phyloP scores from a whole-genome alignment of 2,113 vertebrate species.

The Clupea harengus region DNA sequence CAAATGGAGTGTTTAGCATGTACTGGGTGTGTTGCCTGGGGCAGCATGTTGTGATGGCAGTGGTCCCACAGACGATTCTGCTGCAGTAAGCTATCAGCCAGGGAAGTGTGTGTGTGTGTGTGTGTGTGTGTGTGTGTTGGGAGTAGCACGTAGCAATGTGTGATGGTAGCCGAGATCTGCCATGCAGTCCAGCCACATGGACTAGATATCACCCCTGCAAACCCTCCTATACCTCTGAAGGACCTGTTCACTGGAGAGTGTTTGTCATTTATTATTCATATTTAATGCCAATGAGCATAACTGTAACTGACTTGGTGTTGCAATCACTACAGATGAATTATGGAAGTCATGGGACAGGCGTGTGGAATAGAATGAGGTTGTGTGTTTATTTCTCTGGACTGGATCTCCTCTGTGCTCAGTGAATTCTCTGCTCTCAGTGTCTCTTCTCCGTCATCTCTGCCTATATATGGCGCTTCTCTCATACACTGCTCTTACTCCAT shows the following conservation, averaged over 20 bases:
- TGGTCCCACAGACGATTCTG: background rate
- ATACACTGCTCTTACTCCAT: background rate
- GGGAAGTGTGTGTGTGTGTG: conserved; percentile 7
- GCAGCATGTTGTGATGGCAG: background rate
- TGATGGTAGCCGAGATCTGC: no score
- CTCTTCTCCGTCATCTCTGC: background rate
- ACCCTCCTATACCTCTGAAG: no score
- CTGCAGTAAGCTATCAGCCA: no score
- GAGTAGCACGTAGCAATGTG: no score
- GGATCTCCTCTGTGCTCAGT: background rate
- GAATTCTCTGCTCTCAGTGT: background rate
- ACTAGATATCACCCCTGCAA: no score
- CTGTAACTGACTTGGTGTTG: background rate
- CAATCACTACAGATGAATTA: no score
- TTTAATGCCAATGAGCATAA: background rate
- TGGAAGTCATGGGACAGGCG: background rate
- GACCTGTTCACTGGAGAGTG: no score
- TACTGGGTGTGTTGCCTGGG: background rate
- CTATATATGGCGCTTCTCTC: background rate
- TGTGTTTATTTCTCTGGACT: background rate
- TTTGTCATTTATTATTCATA: background rate
- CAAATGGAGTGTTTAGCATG: background rate
- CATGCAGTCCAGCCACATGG: no score
- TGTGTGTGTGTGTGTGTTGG: background rate
- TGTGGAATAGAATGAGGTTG: background rate